Evolutionary conservation across 1,140 invertebrate genomes (phyloP).

Genomic region (Ladona fulva): DNA sequence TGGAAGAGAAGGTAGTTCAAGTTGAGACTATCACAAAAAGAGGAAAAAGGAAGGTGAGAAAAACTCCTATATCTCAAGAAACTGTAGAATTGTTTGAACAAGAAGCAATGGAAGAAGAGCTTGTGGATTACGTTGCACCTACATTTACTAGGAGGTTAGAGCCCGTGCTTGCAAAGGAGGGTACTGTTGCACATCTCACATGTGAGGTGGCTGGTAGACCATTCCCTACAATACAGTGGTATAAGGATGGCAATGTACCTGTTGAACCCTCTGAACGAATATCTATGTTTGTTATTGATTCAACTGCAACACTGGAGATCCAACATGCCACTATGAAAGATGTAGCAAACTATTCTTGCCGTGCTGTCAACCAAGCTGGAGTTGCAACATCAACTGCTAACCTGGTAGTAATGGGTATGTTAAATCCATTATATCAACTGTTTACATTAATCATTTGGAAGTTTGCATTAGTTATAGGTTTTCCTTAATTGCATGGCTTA

Average conservation of each 20-base stretch:
- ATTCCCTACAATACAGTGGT: constrained; percentile 65
- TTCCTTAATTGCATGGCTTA: no score
- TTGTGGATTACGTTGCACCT: constrained; percentile 37
- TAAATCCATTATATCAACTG: background rate
- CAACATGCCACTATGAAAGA: constrained; percentile 53
- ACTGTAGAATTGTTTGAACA: constrained; percentile 22
- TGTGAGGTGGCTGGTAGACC: constrained; percentile 60
- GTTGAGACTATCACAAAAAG: constrained; percentile 27
- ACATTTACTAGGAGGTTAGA: constrained; percentile 59
- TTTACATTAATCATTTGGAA: no score
- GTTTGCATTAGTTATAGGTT: no score
- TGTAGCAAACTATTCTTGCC: constrained; percentile 68
- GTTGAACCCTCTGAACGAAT: constrained; percentile 41
- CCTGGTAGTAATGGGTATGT: constrained; percentile 56
- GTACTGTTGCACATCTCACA: constrained; percentile 50
- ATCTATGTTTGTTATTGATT: constrained; percentile 46
- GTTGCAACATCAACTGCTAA: constrained; percentile 68
- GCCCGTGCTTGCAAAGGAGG: constrained; percentile 50
- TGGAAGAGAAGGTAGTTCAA: constrained; percentile 38
- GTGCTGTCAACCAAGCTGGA: constrained; percentile 64
- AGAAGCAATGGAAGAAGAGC: constrained; percentile 26
- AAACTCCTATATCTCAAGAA: background rate
- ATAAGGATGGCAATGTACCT: constrained; percentile 31
- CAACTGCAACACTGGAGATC: constrained; percentile 57
- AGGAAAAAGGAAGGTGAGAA: background rate